Evolutionary conservation across 2,888 invertebrate species (phyloP).

Genomic region (Scotopteryx bipunctaria): DNA sequence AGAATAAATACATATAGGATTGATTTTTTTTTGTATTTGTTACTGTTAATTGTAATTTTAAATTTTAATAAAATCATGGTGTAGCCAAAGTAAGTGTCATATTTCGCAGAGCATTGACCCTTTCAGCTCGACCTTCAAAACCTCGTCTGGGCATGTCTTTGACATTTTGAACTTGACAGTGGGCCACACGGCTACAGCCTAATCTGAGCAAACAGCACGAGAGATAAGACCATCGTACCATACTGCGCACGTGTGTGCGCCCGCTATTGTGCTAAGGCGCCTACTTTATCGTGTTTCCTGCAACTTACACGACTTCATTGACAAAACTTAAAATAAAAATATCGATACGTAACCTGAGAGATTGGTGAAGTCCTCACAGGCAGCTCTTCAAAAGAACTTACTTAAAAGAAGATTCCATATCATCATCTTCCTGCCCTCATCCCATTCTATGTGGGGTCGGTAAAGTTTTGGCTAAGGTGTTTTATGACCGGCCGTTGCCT

Average conservation of each 20-base stretch:
- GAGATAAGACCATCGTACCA: conserved; percentile 51
- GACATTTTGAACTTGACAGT: conserved; percentile 80
- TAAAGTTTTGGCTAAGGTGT: no score
- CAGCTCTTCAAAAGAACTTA: no score
- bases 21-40: no score
- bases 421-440: no score
- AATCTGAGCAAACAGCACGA: conserved; percentile 68
- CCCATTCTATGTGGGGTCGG: no score
- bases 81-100: not conserved
- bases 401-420: no score
- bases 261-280: conserved; percentile 34
- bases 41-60: no score
- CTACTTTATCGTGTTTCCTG: conserved; percentile 30
- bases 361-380: no score
- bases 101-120: conserved; percentile 31
- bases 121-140: conserved; percentile 37
- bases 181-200: conserved; percentile 53
- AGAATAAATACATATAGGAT: conserved; percentile 8
- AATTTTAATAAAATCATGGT: no score
- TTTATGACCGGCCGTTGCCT: no score
- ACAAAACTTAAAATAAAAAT: conserved; percentile 1
- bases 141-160: conserved; percentile 51
- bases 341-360: not conserved
- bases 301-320: conserved; percentile 18
- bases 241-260: conserved; percentile 52